Percentiles rank a stretch among this genome's conserved stretches.
Evolutionary conservation across 2,113 vertebrate species (phyloP).

Genomic region (Bungarus multicinctus): DNA sequence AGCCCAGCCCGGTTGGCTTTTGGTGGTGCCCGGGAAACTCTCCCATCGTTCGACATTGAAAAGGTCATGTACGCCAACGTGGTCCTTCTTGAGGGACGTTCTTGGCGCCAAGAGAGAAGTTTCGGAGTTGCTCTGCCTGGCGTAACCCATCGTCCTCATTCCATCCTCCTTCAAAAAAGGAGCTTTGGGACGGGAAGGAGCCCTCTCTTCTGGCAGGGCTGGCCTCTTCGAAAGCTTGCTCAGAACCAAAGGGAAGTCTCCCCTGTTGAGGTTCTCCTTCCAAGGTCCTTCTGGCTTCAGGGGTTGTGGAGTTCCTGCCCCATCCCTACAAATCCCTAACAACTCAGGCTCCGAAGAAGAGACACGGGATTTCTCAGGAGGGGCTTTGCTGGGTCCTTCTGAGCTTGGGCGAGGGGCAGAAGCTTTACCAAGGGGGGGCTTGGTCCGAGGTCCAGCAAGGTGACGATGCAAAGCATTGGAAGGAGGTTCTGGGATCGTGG

Average conservation of each 20-base stretch:
- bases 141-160: constrained; percentile 13
- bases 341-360: constrained; percentile 54
- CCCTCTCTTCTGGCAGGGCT: constrained; percentile 13
- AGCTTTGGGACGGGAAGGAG: background rate
- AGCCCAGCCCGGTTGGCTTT: constrained; percentile 20
- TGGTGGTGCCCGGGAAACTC: constrained; percentile 72
- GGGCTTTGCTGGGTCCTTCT: constrained; percentile 34
- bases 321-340: constrained; percentile 52
- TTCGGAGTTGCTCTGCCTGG: constrained; percentile 44
- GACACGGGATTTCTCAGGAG: constrained; percentile 57
- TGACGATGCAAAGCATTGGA: background rate
- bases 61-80: constrained; percentile 46
- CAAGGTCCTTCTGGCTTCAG: constrained; percentile 36
- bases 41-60: constrained; percentile 68
- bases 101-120: background rate
- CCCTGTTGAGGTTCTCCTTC: constrained; percentile 50
- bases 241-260: constrained; percentile 28
- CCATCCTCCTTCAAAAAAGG: constrained; percentile 1
- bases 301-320: constrained; percentile 32
- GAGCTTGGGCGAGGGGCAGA: constrained; percentile 11
- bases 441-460: constrained; percentile 1
- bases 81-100: background rate
- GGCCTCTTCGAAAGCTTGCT: constrained; percentile 25
- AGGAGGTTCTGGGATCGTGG: constrained; percentile 11
- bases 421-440: constrained; percentile 32